Conservation (phyloP, 2,888 invertebrate genomes). For the Theretra japonica region DNA sequence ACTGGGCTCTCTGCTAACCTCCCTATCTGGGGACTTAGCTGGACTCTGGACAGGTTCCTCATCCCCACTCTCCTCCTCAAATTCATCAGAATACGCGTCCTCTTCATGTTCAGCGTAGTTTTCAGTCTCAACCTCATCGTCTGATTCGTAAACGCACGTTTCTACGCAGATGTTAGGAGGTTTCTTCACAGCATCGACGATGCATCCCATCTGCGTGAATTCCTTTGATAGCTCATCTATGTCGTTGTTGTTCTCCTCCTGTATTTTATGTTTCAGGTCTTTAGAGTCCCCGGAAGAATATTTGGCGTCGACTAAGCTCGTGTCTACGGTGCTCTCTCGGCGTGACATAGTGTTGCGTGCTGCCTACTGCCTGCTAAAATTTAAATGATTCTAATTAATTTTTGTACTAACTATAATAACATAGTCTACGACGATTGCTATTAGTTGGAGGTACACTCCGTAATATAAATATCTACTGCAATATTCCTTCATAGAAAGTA, state of each 20-base stretch:
- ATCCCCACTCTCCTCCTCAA: conserved; percentile 76
- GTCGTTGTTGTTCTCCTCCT: conserved; percentile 80
- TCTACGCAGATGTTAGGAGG: conserved; percentile 77
- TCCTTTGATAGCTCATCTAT: conserved; percentile 75
- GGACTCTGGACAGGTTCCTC: conserved; percentile 53
- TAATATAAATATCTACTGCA: too few species aligned
- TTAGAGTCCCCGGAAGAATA: conserved; percentile 75
- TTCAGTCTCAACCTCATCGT: conserved; percentile 53
- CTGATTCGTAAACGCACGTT: conserved; percentile 70
- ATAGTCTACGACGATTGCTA: neutral
- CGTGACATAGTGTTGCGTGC: conserved; percentile 71
- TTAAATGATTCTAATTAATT: conserved; percentile 37
- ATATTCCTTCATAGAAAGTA: too few species aligned
- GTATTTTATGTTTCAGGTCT: conserved; percentile 65
- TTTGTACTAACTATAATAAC: conserved; percentile 29
- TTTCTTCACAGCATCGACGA: conserved; percentile 72
- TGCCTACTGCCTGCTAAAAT: conserved; percentile 61
- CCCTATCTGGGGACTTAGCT: conserved; percentile 48
- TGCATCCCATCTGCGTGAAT: conserved; percentile 79
- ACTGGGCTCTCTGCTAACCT: conserved; percentile 42
- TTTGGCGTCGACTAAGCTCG: conserved; percentile 61
- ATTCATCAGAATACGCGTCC: conserved; percentile 76
- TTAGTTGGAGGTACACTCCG: too few species aligned
- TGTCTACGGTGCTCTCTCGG: conserved; percentile 62
- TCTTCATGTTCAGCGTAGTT: conserved; percentile 56